phyloP scores from a whole-genome alignment of 2,113 vertebrate species.

The Labeo rohita region DNA sequence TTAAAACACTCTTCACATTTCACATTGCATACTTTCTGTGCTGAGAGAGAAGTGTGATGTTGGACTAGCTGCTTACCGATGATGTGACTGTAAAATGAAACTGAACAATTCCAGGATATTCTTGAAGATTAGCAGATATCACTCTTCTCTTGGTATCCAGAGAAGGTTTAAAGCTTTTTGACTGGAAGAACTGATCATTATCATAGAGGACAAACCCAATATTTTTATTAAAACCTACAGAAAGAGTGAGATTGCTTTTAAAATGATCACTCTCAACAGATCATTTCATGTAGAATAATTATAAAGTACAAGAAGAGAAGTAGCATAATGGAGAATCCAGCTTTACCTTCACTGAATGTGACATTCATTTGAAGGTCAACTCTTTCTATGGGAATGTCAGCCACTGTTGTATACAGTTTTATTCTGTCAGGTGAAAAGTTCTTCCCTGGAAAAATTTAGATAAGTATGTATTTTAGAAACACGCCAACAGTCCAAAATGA shows the following conservation, averaged over 20 bases:
- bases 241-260: not conserved
- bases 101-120: not conserved
- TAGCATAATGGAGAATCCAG: not conserved
- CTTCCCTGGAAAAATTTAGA: not conserved
- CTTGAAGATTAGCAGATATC: constrained; percentile 52
- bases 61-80: not conserved
- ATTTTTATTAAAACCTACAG: not conserved
- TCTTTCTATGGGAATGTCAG: no score
- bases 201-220: constrained; percentile 72
- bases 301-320: not conserved
- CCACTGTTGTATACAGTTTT: not conserved
- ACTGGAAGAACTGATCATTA: constrained; percentile 66
- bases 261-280: not conserved
- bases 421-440: constrained; percentile 11
- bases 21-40: not conserved
- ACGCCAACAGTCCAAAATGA: not conserved
- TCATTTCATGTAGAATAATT: not conserved
- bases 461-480: not conserved
- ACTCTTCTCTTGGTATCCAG: constrained; percentile 57
- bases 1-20: no score
- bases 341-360: not conserved
- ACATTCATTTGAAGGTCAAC: constrained; percentile 22
- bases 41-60: not conserved
- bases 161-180: constrained; percentile 18
- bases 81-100: constrained; percentile 43